A percentile compares a stretch with the other conserved stretches of the same genome.
phyloP scores from a whole-genome alignment of 2,113 vertebrate species.

The Protobothrops flavoviridis region DNA sequence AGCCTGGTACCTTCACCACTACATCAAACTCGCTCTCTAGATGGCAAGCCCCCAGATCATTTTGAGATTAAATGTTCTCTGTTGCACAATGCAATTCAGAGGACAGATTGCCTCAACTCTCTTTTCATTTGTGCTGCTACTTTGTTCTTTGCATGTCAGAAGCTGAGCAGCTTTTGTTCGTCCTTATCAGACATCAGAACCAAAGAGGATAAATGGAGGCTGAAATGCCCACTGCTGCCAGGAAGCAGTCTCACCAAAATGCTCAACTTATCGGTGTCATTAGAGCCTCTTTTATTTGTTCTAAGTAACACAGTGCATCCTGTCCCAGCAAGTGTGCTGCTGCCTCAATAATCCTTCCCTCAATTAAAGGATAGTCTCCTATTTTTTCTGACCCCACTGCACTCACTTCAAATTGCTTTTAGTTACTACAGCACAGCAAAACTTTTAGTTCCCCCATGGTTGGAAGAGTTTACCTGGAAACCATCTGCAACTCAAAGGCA shows the following conservation, averaged over 20 bases:
- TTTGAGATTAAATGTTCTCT: neutral
- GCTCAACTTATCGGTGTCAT: neutral
- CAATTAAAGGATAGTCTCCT: neutral
- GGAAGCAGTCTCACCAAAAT: neutral
- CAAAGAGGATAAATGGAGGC: neutral
- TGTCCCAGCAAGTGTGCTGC: neutral
- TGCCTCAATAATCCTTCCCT: constrained; percentile 1
- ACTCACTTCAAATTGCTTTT: neutral
- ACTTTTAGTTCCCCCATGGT: neutral
- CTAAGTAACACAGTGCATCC: neutral
- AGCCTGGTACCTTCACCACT: neutral
- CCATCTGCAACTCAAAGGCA: neutral
- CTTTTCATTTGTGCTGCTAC: neutral
- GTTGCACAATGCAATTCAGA: neutral
- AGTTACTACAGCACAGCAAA: neutral
- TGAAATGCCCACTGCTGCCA: neutral
- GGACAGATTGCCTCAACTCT: too few relatives aligned
- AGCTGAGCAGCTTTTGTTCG: neutral
- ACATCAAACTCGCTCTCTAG: neutral
- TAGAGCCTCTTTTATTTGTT: neutral
- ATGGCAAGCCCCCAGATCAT: neutral
- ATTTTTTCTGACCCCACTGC: neutral
- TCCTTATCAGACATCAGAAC: neutral
- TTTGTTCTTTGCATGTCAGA: neutral
- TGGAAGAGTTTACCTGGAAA: neutral